Evolutionary conservation across 2,888 invertebrate species (phyloP).

Genomic region (Apeira syringaria): DNA sequence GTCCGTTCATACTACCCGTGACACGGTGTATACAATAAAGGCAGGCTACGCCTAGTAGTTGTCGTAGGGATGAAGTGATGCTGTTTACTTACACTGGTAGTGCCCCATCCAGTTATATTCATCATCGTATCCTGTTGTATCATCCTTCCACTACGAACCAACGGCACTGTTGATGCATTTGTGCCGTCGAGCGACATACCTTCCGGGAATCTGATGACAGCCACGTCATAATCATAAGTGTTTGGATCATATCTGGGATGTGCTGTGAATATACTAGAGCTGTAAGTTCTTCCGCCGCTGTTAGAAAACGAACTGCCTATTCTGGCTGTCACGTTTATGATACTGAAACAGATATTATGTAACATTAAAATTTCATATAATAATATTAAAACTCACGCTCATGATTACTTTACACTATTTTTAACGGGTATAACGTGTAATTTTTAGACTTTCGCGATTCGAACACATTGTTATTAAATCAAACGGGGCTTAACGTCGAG

Average conservation of each 20-base stretch:
- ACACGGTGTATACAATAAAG: too few species aligned
- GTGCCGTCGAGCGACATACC: constrained; percentile 28
- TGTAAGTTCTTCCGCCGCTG: constrained; percentile 28
- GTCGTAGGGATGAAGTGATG: too few species aligned
- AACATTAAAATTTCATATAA: too few species aligned
- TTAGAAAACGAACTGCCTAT: constrained; percentile 54
- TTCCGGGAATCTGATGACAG: constrained; percentile 14
- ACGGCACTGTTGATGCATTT: constrained; percentile 15
- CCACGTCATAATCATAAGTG: constrained; percentile 28
- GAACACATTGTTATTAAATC: too few species aligned
- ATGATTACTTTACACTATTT: too few species aligned
- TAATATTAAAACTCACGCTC: too few species aligned
- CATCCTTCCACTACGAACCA: constrained; percentile 14
- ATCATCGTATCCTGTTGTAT: constrained; percentile 15
- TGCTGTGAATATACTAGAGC: constrained; percentile 2
- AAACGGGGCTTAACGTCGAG: too few species aligned
- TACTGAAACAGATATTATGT: constrained; percentile 40
- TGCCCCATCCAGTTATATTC: constrained; percentile 43
- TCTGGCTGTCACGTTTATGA: constrained; percentile 40
- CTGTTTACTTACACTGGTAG: constrained; percentile 33
- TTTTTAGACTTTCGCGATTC: too few species aligned
- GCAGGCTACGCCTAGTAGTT: too few species aligned
- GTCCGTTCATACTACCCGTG: too few species aligned
- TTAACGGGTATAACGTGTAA: too few species aligned
- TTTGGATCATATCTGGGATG: constrained; percentile 23